Evolutionary conservation across 2,113 vertebrate species (phyloP).

Genomic region (Oxyruncus cristatus): DNA sequence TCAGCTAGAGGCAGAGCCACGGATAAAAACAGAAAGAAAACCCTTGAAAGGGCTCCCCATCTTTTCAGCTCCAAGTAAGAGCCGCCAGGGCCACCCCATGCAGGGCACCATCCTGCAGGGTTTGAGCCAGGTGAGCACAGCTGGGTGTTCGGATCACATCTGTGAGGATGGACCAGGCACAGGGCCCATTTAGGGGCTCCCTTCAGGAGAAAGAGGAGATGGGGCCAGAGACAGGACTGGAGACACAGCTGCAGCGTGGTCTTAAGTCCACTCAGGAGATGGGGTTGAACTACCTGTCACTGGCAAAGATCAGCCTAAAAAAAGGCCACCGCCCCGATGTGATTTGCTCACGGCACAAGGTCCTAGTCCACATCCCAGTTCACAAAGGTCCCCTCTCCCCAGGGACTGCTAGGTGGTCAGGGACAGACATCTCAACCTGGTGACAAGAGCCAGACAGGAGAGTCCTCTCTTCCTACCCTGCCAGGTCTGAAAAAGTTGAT

Average conservation of each 20-base stretch:
- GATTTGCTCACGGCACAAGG: background rate
- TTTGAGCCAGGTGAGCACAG: background rate
- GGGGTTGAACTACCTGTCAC: background rate
- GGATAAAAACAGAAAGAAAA: background rate
- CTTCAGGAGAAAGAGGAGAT: background rate
- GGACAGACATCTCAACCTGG: background rate
- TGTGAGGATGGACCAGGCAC: background rate
- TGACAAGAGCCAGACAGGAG: background rate
- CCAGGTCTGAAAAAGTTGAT: background rate
- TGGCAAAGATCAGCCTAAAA: background rate
- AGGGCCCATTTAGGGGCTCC: background rate
- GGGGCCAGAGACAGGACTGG: background rate
- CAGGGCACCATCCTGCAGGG: fast-evolving
- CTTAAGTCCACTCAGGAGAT: background rate
- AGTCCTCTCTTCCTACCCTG: background rate
- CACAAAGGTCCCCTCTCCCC: background rate
- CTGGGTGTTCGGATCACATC: background rate
- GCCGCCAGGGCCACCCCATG: fast-evolving
- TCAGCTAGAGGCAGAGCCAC: background rate
- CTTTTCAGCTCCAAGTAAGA: background rate
- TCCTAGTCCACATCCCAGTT: background rate
- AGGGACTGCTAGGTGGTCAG: background rate
- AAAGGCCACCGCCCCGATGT: background rate
- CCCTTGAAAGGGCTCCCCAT: background rate
- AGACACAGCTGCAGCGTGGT: background rate